Percentiles rank a stretch among this genome's conserved stretches.
Conservation (phyloP, 30 jellyfish, hydroid and myxozoan species). For the Chrysaora quinquecirrha region DNA sequence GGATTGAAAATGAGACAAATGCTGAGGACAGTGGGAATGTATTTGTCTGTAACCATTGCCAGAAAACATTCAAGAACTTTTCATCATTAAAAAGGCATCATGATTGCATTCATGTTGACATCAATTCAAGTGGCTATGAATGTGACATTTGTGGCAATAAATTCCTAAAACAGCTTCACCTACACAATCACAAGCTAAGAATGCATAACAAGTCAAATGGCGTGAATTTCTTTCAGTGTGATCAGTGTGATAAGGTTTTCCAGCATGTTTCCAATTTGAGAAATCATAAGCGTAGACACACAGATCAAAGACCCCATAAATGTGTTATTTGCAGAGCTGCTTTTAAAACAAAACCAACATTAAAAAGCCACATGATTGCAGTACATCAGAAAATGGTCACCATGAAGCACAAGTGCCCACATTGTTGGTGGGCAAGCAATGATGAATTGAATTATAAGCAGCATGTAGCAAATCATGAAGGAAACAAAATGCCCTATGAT, state of each 20-base stretch:
- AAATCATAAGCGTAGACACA: background rate
- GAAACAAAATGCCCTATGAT: slow-evolving; percentile 12
- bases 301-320: background rate
- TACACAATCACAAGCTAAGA: background rate
- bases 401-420: slow-evolving; percentile 22
- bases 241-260: background rate
- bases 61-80: slow-evolving; percentile 3
- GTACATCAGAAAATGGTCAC: slow-evolving; percentile 17
- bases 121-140: background rate
- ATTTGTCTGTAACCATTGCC: slow-evolving; percentile 1
- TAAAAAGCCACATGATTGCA: slow-evolving; percentile 20
- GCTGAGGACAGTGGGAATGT: background rate
- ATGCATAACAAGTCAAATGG: background rate
- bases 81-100: background rate
- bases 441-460: background rate
- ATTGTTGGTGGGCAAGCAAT: slow-evolving; percentile 36
- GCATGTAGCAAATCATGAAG: slow-evolving; percentile 27
- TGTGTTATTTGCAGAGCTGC: slow-evolving; percentile 5
- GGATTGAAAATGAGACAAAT: background rate
- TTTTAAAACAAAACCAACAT: background rate
- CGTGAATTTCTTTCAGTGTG: background rate
- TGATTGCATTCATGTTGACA: background rate
- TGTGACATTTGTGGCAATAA: background rate
- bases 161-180: background rate
- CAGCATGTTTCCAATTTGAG: background rate